Percentiles rank a stretch among this genome's conserved stretches.
Conservation (phyloP, 2,797 vertebrate species). For the Epinephelus coioides region DNA sequence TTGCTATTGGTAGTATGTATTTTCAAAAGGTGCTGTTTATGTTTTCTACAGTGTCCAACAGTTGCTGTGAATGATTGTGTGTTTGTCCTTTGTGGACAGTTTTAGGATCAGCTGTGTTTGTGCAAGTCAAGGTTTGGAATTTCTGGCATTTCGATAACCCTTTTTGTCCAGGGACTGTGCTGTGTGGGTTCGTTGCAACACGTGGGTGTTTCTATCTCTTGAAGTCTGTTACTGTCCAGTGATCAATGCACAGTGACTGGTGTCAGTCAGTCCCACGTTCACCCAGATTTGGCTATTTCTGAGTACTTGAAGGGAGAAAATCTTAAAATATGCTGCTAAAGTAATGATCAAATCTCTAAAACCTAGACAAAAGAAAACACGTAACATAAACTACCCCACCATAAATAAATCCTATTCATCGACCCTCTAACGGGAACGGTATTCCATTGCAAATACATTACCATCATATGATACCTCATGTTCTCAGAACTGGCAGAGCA, state of each 20-base stretch:
- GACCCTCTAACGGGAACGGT: slow-evolving; percentile 13
- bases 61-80: background rate
- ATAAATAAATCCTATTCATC: slow-evolving; percentile 43
- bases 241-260: background rate
- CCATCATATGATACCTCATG: slow-evolving; percentile 51
- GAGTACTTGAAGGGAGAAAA: slow-evolving; percentile 64
- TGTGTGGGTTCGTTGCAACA: background rate
- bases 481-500: slow-evolving; percentile 45
- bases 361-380: background rate
- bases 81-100: background rate
- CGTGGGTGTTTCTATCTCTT: background rate
- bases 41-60: background rate
- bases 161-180: background rate
- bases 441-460: slow-evolving; percentile 28
- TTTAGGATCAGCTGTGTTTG: slow-evolving; percentile 9
- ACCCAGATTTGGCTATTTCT: slow-evolving; percentile 37
- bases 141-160: background rate
- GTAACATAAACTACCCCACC: background rate
- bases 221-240: background rate
- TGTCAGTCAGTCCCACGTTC: background rate
- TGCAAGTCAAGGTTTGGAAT: slow-evolving; percentile 12
- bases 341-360: background rate
- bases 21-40: slow-evolving; percentile 2
- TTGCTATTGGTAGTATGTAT: background rate
- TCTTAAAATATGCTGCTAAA: slow-evolving; percentile 3